Conservation (phyloP, 1,140 invertebrate genomes). For the Drosophila bocki region DNA sequence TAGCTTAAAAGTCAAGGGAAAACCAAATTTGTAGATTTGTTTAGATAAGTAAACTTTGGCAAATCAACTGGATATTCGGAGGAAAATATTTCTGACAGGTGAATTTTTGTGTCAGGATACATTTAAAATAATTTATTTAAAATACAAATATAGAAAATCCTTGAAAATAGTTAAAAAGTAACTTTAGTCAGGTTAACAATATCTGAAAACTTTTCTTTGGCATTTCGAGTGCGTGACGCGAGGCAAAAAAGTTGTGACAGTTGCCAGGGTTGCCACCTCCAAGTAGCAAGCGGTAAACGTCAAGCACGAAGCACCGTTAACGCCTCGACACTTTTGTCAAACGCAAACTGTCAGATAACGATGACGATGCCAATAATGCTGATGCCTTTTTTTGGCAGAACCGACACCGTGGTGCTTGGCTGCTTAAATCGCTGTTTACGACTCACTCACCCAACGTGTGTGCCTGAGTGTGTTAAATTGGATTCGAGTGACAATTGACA, state of each 20-base stretch:
- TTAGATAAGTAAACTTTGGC: slow-evolving; percentile 3
- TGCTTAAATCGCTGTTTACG: slow-evolving; percentile 63
- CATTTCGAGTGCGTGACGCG: slow-evolving; percentile 47
- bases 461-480: slow-evolving; percentile 66
- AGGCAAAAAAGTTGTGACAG: slow-evolving; percentile 41
- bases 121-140: no score
- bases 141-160: background rate
- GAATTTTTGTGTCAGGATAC: no score
- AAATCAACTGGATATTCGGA: slow-evolving; percentile 2
- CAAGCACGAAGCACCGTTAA: slow-evolving; percentile 49
- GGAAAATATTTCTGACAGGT: background rate
- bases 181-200: slow-evolving; percentile 1
- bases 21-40: slow-evolving; percentile 12
- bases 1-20: slow-evolving; percentile 12
- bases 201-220: background rate
- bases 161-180: background rate
- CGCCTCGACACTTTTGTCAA: slow-evolving; percentile 59
- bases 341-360: slow-evolving; percentile 75
- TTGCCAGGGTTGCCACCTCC: slow-evolving; percentile 37
- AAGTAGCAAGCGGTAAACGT: background rate
- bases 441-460: slow-evolving; percentile 13
- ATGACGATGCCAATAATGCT: slow-evolving; percentile 74
- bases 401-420: slow-evolving; percentile 23
- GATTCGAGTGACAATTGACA: slow-evolving; percentile 82
- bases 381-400: slow-evolving; percentile 47